These are phyloP conservation scores for Archips crataeganus DNA, from an alignment of 2,888 invertebrate genomes.

Conservation along the genomic window DNA sequence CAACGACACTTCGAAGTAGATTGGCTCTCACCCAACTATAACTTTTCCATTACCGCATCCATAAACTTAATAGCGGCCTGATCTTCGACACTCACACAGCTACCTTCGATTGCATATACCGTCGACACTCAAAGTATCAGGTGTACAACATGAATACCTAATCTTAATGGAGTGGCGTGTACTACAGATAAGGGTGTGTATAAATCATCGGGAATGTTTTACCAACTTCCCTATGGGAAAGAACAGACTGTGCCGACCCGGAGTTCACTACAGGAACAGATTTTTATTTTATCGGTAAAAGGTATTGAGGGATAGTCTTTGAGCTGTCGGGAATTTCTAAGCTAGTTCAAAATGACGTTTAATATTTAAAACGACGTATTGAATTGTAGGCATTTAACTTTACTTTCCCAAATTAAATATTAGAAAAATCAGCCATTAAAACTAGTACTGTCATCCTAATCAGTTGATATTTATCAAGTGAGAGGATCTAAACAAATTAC, in stretches of 20 bases:
- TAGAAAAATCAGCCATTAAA: background rate
- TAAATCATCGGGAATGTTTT: conserved; percentile 80
- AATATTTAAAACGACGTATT: conserved; percentile 18
- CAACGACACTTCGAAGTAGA: background rate
- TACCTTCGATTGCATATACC: conserved; percentile 17
- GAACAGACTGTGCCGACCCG: conserved; percentile 66
- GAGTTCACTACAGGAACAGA: conserved; percentile 56
- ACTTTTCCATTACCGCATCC: background rate
- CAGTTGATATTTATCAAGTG: no score
- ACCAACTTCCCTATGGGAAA: conserved; percentile 78
- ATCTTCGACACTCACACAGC: conserved; percentile 29
- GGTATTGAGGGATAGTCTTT: conserved; percentile 46
- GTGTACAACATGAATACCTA: conserved; percentile 82
- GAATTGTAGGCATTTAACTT: conserved; percentile 6
- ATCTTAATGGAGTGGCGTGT: conserved; percentile 79
- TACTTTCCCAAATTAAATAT: no score
- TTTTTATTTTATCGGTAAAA: conserved; percentile 53
- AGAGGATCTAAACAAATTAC: background rate
- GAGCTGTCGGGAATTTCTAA: conserved; percentile 56
- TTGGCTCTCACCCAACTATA: background rate
- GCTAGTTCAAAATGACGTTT: conserved; percentile 35
- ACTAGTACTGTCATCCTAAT: background rate
- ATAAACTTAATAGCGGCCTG: conserved; percentile 22
- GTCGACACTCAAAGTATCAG: conserved; percentile 74
- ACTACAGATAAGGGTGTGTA: conserved; percentile 71